Evolutionary conservation across 2,888 invertebrate species (phyloP).

Genomic region (Eulithis testata): DNA sequence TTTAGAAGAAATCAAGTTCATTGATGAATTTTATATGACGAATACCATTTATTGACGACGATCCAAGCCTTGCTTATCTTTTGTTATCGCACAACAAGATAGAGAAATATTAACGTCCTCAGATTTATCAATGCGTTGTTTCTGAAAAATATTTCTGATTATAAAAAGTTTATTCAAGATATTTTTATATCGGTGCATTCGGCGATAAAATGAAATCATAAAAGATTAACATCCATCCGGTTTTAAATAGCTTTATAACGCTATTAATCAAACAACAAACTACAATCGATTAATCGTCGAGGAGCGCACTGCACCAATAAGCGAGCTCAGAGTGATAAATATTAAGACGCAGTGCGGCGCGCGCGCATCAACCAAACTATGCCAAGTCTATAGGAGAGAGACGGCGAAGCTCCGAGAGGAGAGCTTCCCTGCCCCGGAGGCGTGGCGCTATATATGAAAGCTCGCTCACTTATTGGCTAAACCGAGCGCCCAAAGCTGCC

Average conservation of each 20-base stretch:
- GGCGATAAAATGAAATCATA: constrained; percentile 25
- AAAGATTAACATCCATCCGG: constrained; percentile 42
- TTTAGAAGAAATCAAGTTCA: no score
- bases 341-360: constrained; percentile 43
- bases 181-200: constrained; percentile 1
- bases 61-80: constrained; percentile 1
- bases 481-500: constrained; percentile 50
- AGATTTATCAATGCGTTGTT: constrained; percentile 13
- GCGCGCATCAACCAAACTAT: constrained; percentile 47
- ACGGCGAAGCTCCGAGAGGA: constrained; percentile 42
- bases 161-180: not conserved
- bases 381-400: constrained; percentile 37
- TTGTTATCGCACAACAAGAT: constrained; percentile 18
- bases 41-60: no score
- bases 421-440: constrained; percentile 49
- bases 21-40: no score
- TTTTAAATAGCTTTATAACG: constrained; percentile 47
- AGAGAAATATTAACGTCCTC: constrained; percentile 5
- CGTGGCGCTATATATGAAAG: constrained; percentile 74
- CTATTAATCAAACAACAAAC: constrained; percentile 53
- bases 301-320: constrained; percentile 54
- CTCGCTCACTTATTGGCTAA: constrained; percentile 62
- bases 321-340: constrained; percentile 51
- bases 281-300: constrained; percentile 56
- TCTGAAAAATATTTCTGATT: constrained; percentile 3